Base-by-base conservation (phyloP, 1,140 invertebrate genomes). In the Andrena cerasifolii region DNA sequence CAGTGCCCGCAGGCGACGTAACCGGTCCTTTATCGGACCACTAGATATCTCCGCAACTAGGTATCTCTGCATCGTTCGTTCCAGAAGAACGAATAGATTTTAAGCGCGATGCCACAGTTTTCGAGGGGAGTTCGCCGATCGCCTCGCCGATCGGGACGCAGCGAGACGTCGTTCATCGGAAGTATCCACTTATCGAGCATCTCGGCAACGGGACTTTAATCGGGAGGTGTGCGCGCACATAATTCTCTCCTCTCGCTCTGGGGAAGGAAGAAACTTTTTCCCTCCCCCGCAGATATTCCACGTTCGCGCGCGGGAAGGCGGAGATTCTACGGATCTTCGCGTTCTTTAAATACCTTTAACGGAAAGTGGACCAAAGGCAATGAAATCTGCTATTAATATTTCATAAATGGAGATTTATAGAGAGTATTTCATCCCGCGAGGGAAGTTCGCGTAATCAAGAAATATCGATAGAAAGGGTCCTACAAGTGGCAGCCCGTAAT, bases 51-150 rank as follows among this genome's bases (percentile, higher is more conserved):
- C 43, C 53, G 24, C 61, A 54, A n/a, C n/a, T n/a, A n/a, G n/a
- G 66, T 82, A 79, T 83, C 79, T 85, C 67, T 18, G 54, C 61
- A 86, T 82, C 84, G 80, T 79, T 81, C 80, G 77, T 85, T 83
- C 74, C 83, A 86, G 61, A 80, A 78, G 70, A 83, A 85, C 80
- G 80, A 87, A 86, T 85, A 86, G 86, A 86, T 82, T 63, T 68
- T 56, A 40, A 49, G 47, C 76, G 31, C 76, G 75, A 61, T 65
- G 78, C 40, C 26, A 18, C 24, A 71, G 59, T 65, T 83, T 66
- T 79, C 43, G 63, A 36, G 40, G 63, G 24, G 76, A 71, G 66
- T 83, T 79, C n/a, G 47, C 21, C 49, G 62, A 58, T 74, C 56
- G 68, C 59, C 58, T 21, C 68, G 47, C 18, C 53, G 47, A 61